phyloP scores from a whole-genome alignment of 1,140 invertebrate genomes.

The Catajapyx aquilonaris region DNA sequence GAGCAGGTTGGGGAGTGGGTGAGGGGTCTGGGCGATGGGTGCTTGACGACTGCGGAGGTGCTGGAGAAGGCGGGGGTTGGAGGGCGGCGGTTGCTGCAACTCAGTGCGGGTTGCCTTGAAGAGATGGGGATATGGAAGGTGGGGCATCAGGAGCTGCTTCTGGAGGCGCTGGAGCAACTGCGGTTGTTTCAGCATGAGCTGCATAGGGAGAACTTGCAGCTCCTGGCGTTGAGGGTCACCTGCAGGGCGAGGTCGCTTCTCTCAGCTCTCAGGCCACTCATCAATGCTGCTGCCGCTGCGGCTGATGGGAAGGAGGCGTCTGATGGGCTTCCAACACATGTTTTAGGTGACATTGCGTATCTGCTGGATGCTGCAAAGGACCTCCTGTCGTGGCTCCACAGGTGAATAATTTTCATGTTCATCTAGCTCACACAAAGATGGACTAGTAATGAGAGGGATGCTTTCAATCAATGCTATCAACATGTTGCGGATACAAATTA shows the following conservation, averaged over 20 bases:
- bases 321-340: too few relatives aligned
- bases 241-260: conserved; percentile 61
- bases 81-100: conserved; percentile 57
- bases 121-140: conserved; percentile 61
- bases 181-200: conserved; percentile 77
- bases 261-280: conserved; percentile 40
- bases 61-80: conserved; percentile 60
- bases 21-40: conserved; percentile 62
- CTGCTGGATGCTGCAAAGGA: too few relatives aligned
- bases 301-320: too few relatives aligned
- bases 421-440: too few relatives aligned
- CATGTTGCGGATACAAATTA: too few relatives aligned
- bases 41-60: conserved; percentile 56
- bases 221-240: conserved; percentile 59
- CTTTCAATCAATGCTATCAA: too few relatives aligned
- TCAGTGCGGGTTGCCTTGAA: conserved; percentile 67
- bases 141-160: conserved; percentile 78
- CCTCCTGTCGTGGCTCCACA: too few relatives aligned
- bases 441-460: too few relatives aligned
- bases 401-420: too few relatives aligned
- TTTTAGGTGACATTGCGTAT: too few relatives aligned
- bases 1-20: conserved; percentile 85
- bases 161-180: conserved; percentile 74
- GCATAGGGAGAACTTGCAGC: conserved; percentile 73
- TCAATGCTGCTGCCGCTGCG: too few relatives aligned